A percentile compares a stretch with the other conserved stretches of the same genome.
phyloP scores from a whole-genome alignment of 2,797 vertebrate species.

The Diglossa cyanea region DNA sequence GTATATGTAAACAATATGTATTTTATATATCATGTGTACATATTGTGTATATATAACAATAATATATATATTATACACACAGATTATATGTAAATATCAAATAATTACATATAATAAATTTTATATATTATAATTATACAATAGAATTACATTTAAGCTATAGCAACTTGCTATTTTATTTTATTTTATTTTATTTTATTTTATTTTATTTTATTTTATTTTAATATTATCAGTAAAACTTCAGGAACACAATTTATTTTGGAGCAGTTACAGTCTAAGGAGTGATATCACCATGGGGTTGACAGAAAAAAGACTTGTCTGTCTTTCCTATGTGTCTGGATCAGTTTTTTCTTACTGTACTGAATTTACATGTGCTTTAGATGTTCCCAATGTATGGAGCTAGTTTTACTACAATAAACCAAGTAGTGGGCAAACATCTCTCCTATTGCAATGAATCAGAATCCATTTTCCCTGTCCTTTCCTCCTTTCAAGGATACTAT shows the following conservation, averaged over 20 bases:
- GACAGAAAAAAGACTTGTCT: background rate
- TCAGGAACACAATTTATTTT: background rate
- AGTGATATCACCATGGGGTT: background rate
- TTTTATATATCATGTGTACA: background rate
- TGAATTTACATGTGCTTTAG: background rate
- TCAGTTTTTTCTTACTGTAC: background rate
- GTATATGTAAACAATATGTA: background rate
- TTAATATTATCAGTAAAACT: background rate
- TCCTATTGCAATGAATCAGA: background rate
- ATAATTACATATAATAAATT: background rate
- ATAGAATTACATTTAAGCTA: background rate
- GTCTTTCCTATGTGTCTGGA: background rate
- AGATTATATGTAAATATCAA: background rate
- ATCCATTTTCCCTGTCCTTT: background rate
- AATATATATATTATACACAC: background rate
- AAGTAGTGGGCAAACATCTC: rapidly evolving
- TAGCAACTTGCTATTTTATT: background rate
- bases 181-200: background rate
- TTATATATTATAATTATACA: background rate
- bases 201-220: background rate
- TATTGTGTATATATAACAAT: background rate
- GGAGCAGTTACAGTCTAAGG: background rate
- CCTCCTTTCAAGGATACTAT: background rate
- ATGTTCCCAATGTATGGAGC: background rate
- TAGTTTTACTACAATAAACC: background rate